Percentiles rank a stretch among this genome's conserved stretches.
These are phyloP conservation scores for Amazona finschi DNA, from an alignment of 2,797 vertebrate genomes.

Conservation along the genomic window DNA sequence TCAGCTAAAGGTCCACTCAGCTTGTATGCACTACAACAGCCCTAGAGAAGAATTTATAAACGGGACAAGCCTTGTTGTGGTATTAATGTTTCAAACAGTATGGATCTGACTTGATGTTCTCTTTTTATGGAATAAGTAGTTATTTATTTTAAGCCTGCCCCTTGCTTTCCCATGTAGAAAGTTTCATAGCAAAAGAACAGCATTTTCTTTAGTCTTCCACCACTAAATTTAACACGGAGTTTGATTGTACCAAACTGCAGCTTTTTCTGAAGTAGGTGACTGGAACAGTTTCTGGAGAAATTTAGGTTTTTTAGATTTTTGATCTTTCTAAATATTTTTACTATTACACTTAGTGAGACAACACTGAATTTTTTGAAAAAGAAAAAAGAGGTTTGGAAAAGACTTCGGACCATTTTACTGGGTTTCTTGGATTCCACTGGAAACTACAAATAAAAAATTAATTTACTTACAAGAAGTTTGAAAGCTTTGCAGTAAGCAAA, in stretches of 20 bases:
- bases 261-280: neutral
- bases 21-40: neutral
- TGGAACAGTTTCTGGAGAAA: neutral
- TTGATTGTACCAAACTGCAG: neutral
- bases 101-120: neutral
- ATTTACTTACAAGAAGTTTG: neutral
- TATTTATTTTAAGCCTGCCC: neutral
- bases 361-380: neutral
- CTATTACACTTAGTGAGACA: neutral
- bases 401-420: neutral
- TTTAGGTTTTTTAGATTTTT: neutral
- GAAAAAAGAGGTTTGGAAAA: neutral
- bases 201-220: neutral
- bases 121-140: neutral
- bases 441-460: neutral
- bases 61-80: fast-evolving
- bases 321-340: neutral
- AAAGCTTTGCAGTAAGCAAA: neutral
- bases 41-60: neutral
- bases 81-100: neutral
- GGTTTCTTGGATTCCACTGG: neutral
- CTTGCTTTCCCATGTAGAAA: neutral
- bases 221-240: neutral
- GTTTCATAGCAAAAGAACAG: neutral
- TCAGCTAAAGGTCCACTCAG: neutral